Base-by-base conservation (phyloP, 2,113 vertebrate species). In the Amazona vittata region DNA sequence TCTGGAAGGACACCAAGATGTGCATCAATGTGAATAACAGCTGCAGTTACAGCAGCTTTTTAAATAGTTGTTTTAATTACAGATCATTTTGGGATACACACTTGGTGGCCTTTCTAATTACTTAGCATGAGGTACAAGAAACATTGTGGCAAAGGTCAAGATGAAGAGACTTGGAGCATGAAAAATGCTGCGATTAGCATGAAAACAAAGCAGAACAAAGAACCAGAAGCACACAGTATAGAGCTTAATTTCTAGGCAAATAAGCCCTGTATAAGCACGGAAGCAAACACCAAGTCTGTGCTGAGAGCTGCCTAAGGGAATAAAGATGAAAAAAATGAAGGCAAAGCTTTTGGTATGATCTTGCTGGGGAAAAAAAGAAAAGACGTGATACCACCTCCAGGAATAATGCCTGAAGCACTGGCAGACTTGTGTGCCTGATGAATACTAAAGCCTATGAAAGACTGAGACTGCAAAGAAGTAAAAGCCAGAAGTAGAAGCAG, bases 331-430 rank as follows among this genome's bases (percentile, higher is more conserved):
- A 85, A 91, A 91, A 87, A 53, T 1, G 3, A 93, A 69, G 65
- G 60, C 33, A 82, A 83, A 91, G 69, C 59, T 94, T 86, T 84
- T 79, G 47, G 81, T 93, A 76, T 57, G 81, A 13, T 93, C 73
- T 91, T 85, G 52, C 52, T n/a, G 31, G 11, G 67, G 15, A 3
- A 6, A 49, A 49, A 43, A 79, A 59, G 35, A 74, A 15, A 22
- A 59, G 24, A 90, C 28, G 44, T 53, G 57, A 91, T 91, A 71
- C 52, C 91, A 84, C 69, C 86, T 91, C 89, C 81, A 95, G 84
- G 81, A 94, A 82, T 85, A 85, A 82, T 57, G 91, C 86, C 84
- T 90, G 93, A 95, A 96, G 91, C 81, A 31, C 52, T 84, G 84
- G 83, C 84, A 94, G 39, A 73, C 57, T 87, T 57, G 33, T 44